phyloP scores from a whole-genome alignment of 2,888 invertebrate genomes.

The Metellina segmentata region DNA sequence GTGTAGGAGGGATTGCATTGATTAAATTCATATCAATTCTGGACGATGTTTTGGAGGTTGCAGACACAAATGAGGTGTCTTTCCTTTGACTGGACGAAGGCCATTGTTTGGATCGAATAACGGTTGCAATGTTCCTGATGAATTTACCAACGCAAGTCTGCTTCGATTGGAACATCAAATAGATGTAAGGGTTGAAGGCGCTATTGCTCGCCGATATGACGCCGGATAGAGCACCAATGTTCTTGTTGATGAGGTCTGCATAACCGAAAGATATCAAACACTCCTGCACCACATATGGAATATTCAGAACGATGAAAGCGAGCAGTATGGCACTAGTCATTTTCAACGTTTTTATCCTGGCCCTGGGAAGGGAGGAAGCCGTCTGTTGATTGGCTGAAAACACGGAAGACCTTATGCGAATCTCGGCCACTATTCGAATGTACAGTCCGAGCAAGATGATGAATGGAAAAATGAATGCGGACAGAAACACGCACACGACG shows the following conservation, averaged over 20 bases:
- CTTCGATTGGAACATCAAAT: slow-evolving; percentile 70
- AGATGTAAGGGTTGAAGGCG: slow-evolving; percentile 76
- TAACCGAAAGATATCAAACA: slow-evolving; percentile 69
- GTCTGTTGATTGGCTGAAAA: slow-evolving; percentile 56
- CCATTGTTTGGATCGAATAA: slow-evolving; percentile 24
- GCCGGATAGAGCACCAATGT: slow-evolving; percentile 69
- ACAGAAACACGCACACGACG: slow-evolving; percentile 66
- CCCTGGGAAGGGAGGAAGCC: slow-evolving; percentile 79
- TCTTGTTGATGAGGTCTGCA: slow-evolving; percentile 41
- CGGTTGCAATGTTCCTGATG: background rate
- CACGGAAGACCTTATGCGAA: slow-evolving; percentile 56
- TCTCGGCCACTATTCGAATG: slow-evolving; percentile 60
- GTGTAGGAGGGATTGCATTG: slow-evolving; percentile 13
- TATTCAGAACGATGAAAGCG: slow-evolving; percentile 59
- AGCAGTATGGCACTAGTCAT: slow-evolving; percentile 79
- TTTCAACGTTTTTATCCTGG: slow-evolving; percentile 81
- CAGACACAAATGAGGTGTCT: background rate
- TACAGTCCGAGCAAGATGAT: slow-evolving; percentile 54
- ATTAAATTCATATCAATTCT: slow-evolving; percentile 39
- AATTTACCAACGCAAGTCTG: slow-evolving; percentile 5
- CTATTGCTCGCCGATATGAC: slow-evolving; percentile 76
- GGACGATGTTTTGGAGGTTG: slow-evolving; percentile 44
- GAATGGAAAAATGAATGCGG: slow-evolving; percentile 70
- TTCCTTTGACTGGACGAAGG: slow-evolving; percentile 20
- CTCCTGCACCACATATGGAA: slow-evolving; percentile 74